Evolutionary conservation across 2,113 vertebrate genomes (phyloP).

Genomic region (Manacus vitellinus): DNA sequence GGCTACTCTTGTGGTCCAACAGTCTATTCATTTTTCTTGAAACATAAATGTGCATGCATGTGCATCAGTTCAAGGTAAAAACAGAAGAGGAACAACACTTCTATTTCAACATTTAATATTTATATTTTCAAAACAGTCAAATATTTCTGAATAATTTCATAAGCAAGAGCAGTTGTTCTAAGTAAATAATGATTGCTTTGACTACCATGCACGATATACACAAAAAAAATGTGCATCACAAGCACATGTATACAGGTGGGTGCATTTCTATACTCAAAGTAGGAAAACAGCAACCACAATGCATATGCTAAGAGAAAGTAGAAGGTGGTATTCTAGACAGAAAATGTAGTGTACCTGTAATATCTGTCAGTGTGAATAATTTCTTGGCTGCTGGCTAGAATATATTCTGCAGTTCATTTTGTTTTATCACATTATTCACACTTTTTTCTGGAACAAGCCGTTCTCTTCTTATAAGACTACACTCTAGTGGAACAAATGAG

Average conservation of each 20-base stretch:
- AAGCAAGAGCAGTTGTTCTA: not conserved
- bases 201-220: not conserved
- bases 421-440: slow-evolving; percentile 65
- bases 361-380: slow-evolving; percentile 63
- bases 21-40: not conserved
- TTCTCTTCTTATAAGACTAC: slow-evolving; percentile 39
- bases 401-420: slow-evolving; percentile 60
- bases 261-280: not conserved
- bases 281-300: not conserved
- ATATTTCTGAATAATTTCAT: not conserved
- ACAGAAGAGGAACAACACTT: not conserved
- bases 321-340: slow-evolving; percentile 17
- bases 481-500: slow-evolving; percentile 58
- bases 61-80: not conserved
- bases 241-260: not conserved
- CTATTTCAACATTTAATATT: not conserved
- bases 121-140: not conserved
- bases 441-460: slow-evolving; percentile 66
- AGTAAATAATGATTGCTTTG: not conserved
- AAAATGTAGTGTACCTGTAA: slow-evolving; percentile 57
- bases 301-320: slow-evolving; percentile 16
- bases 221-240: not conserved
- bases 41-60: not conserved
- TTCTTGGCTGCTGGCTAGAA: slow-evolving; percentile 65
- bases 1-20: not conserved